Conservation (phyloP, 2,888 invertebrate genomes). For the Ischnura elegans region DNA sequence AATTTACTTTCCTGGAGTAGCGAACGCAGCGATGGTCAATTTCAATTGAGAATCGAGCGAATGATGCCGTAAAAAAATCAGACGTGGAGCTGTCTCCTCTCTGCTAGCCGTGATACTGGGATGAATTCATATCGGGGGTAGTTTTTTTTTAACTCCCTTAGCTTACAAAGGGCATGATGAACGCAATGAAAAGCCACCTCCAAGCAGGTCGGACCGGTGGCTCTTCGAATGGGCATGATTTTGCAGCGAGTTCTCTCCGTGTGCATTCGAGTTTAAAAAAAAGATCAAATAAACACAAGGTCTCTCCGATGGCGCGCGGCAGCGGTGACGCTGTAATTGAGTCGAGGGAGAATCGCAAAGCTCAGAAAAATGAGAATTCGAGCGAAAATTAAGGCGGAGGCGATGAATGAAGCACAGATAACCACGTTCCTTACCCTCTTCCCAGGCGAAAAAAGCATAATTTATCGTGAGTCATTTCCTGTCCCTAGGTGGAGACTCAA, state of each 20-base stretch:
- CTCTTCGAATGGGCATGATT: background rate
- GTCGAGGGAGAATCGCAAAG: background rate
- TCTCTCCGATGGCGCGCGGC: background rate
- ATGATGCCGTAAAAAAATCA: background rate
- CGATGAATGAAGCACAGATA: background rate
- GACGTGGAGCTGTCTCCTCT: background rate
- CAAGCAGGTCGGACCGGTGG: background rate
- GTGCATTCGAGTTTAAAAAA: background rate
- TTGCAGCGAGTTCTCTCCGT: background rate
- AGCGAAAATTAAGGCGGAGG: background rate
- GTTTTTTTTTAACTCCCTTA: background rate
- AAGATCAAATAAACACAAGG: background rate
- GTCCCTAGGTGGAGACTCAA: background rate
- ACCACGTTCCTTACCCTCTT: background rate
- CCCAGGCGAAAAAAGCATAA: background rate
- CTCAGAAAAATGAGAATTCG: background rate
- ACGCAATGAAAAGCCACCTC: background rate
- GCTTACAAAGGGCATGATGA: background rate
- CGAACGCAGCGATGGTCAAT: background rate
- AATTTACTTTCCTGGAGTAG: background rate
- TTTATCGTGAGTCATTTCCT: background rate
- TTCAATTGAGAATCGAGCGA: background rate
- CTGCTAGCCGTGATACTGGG: background rate
- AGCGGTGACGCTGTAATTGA: background rate
- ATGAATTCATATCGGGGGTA: background rate